Evolutionary conservation across 1,140 invertebrate species (phyloP), one percentile per base, ranked within the genome.

Genomic region (Phenacoccus solenopsis): DNA sequence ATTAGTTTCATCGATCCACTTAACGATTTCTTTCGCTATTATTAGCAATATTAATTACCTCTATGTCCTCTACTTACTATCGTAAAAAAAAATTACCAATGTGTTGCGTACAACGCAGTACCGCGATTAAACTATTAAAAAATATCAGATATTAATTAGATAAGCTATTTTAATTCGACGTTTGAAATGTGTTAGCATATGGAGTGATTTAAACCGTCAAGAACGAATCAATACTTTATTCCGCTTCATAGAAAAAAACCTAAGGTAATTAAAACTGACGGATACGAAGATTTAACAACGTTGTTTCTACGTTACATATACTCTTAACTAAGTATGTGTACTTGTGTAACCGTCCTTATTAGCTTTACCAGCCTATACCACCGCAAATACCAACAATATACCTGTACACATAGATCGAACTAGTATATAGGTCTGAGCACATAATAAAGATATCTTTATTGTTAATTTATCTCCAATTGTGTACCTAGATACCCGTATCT

Each of bases 121-220:
- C 38, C 38, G 30, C 30, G 38, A 49, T 49, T 49, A 49, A 49
- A 49, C 38, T 49, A 49, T 49, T 49, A 49, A 49, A 49, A 49
- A 49, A 49, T 49, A 49, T 49, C 38, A 49, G 38, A 49, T 49
- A 49, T 49, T 49, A 49, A 49, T 49, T 49, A 49, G 38, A 49
- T 49, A 49, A 49, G 38, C 38, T 49, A 49, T 49, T 49, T 49
- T 49, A 49, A 49, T 49, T n/a, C 38, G 38, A 49, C 20, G 38
- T 49, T 49, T 49, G 38, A 49, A 49, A 49, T 49, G 38, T n/a
- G 38, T 49, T 49, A 10, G 38, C 16, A 49, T n/a, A n/a, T n/a
- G n/a, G 38, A 49, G 16, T 49, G 38, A 49, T 49, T 49, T 49
- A 49, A 49, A 49, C n/a, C 38, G 38, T 49, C 38, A 49, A 49